Evolutionary conservation across 2,888 invertebrate species (phyloP).

Genomic region (Lysandra bellargus): DNA sequence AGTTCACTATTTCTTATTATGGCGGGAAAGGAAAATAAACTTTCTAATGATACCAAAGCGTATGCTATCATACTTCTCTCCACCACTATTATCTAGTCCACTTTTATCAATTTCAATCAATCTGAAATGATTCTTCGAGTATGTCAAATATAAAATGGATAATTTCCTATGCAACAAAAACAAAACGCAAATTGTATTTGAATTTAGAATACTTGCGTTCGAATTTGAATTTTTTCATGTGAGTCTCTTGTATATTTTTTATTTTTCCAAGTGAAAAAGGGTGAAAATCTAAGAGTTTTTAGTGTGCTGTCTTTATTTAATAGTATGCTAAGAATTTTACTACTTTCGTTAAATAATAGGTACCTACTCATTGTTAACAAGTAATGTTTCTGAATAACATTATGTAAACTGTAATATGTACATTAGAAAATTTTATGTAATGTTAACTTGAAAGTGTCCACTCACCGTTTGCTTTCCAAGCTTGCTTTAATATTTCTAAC

Average conservation of each 20-base stretch:
- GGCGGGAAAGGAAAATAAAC: constrained; percentile 13
- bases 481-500: not conserved
- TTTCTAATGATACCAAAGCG: constrained; percentile 16
- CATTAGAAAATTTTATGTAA: constrained; percentile 21
- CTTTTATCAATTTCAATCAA: constrained; percentile 14
- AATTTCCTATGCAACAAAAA: not conserved
- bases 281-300: no score
- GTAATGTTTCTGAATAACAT: not conserved
- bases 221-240: not conserved
- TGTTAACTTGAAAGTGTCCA: not conserved
- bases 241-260: not conserved
- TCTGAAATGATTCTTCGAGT: not conserved
- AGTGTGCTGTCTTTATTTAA: no score
- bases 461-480: constrained; percentile 6
- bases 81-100: no score
- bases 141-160: not conserved
- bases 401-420: constrained; percentile 9
- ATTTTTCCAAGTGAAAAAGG: no score
- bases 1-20: constrained; percentile 7
- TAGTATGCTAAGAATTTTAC: no score
- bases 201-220: not conserved
- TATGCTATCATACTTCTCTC: not conserved
- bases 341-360: not conserved
- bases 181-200: not conserved
- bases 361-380: not conserved